phyloP scores from a whole-genome alignment of 2,888 invertebrate species.

The Napeogenes sylphis region DNA sequence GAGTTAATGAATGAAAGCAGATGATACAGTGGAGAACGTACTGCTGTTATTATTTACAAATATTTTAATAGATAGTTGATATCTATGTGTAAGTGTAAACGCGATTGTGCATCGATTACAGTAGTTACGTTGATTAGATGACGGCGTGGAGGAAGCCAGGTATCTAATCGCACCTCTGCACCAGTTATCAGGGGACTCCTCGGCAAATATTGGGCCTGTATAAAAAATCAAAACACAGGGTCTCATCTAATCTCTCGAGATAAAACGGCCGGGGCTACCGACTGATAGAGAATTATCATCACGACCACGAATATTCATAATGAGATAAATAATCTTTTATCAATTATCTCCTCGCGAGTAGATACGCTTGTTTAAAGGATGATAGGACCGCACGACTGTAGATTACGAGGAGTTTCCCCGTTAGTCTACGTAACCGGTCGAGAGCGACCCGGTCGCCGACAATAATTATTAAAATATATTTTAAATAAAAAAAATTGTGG shows the following conservation, averaged over 20 bases:
- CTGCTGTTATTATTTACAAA: slow-evolving; percentile 11
- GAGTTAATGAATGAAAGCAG: slow-evolving; percentile 23
- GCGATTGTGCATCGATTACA: slow-evolving; percentile 47
- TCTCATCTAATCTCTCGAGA: slow-evolving; percentile 76
- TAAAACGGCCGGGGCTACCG: slow-evolving; percentile 73
- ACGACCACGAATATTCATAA: slow-evolving; percentile 75
- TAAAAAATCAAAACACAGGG: slow-evolving; percentile 77
- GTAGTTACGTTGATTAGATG: slow-evolving; percentile 36
- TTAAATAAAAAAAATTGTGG: slow-evolving; percentile 24
- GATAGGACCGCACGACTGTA: slow-evolving; percentile 64
- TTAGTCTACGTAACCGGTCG: slow-evolving; percentile 30
- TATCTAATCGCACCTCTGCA: slow-evolving; percentile 65
- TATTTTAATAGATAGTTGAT: slow-evolving; percentile 29
- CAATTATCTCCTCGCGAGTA: slow-evolving; percentile 73
- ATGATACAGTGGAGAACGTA: slow-evolving; percentile 20
- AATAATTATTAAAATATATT: background rate
- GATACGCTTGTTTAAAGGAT: slow-evolving; percentile 76
- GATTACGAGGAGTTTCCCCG: slow-evolving; percentile 68
- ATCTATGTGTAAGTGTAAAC: slow-evolving; percentile 18
- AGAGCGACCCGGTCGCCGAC: slow-evolving; percentile 25
- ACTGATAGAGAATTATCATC: slow-evolving; percentile 76
- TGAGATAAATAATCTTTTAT: slow-evolving; percentile 78
- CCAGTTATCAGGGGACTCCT: slow-evolving; percentile 76
- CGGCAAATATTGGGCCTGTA: slow-evolving; percentile 72
- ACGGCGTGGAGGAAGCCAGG: slow-evolving; percentile 41